A percentile compares a stretch with the other conserved stretches of the same genome.
These are phyloP conservation scores for pig (Sus scrofa) DNA, from an alignment of 2,113 vertebrate genomes.

Conservation along the genomic window T2T-Sscrofa CM000826.6:59183001-59183500, in stretches of 20 bases:
- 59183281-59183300: no score
- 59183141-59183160: not conserved
- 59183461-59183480: no score
- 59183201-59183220: not conserved
- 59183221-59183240: not conserved
- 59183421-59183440: no score
- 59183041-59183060: accelerated
- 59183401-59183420: no score
- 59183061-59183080: accelerated
- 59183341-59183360: no score
- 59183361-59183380: no score
- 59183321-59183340: no score
- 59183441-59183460: no score
- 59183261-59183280: no score
- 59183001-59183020: not conserved
- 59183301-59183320: no score
- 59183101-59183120: not conserved
- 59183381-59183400: no score
- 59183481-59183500: no score
- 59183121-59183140: not conserved
- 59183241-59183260: not conserved
- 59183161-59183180: not conserved
- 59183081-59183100: not conserved
- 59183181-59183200: not conserved
- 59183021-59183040: not conserved